These are phyloP conservation scores for Lerema accius DNA, from an alignment of 1,140 invertebrate species.

Conservation along the genomic window DNA sequence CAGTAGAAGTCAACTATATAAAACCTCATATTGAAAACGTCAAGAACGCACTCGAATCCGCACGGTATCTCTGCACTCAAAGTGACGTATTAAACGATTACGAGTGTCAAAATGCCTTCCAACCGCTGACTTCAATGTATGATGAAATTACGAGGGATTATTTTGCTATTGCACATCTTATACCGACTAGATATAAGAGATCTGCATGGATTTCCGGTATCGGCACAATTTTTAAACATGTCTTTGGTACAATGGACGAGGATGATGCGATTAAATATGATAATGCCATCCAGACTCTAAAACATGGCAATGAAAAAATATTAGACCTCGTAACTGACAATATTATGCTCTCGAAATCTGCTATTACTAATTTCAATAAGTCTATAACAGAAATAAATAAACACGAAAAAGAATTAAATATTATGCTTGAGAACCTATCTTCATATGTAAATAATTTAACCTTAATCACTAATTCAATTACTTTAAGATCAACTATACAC, in stretches of 20 bases:
- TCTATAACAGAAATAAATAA: conserved; percentile 9
- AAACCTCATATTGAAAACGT: conserved; percentile 39
- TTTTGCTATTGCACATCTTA: conserved; percentile 21
- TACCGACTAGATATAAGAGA: conserved; percentile 23
- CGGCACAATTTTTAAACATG: conserved; percentile 29
- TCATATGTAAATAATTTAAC: conserved; percentile 1
- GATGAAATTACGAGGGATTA: conserved; percentile 16
- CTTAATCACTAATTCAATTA: not conserved
- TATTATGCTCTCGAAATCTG: conserved; percentile 25
- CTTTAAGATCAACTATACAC: conserved; percentile 3
- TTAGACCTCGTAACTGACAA: conserved; percentile 23
- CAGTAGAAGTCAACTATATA: conserved; percentile 45
- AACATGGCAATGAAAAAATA: conserved; percentile 22
- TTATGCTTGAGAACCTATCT: conserved; percentile 1
- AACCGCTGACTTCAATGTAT: conserved; percentile 6
- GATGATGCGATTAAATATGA: conserved; percentile 35
- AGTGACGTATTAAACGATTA: not conserved
- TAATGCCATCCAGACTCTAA: conserved; percentile 27
- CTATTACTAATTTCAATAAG: conserved; percentile 21
- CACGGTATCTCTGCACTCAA: conserved; percentile 1
- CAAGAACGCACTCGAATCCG: not conserved
- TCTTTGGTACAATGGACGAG: conserved; percentile 36
- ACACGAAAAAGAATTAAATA: conserved; percentile 2
- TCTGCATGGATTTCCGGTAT: conserved; percentile 31
- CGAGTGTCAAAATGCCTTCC: conserved; percentile 4